These are phyloP conservation scores for Norana najaformis DNA, from an alignment of 2,888 invertebrate genomes.

Conservation along the genomic window DNA sequence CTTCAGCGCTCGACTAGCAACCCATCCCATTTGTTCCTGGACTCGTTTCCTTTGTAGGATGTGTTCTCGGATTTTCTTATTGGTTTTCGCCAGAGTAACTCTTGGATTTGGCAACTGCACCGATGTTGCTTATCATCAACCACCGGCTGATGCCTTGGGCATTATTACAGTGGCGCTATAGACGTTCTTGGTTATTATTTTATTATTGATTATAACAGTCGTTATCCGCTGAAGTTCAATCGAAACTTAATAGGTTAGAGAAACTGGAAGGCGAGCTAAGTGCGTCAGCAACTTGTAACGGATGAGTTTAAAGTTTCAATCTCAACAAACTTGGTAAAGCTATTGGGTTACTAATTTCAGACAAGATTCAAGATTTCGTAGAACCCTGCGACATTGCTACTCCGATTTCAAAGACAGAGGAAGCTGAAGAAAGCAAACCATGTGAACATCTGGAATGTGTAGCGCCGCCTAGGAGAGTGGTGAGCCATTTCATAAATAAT, in stretches of 20 bases:
- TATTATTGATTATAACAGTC: neutral
- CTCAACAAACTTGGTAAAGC: neutral
- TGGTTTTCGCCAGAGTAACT: too few species aligned
- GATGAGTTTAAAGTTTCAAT: neutral
- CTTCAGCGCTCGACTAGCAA: too few species aligned
- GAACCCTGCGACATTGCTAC: neutral
- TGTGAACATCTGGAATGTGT: neutral
- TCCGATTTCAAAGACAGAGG: neutral
- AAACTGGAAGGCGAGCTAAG: neutral
- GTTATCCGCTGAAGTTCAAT: too few species aligned
- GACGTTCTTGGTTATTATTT: neutral
- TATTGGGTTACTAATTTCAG: neutral
- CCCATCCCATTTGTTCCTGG: too few species aligned
- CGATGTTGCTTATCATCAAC: too few species aligned
- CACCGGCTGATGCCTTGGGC: too few species aligned
- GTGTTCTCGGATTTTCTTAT: too few species aligned
- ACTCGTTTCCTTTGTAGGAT: too few species aligned
- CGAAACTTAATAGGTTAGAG: too few species aligned
- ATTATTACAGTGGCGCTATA: too few species aligned
- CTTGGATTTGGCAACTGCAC: too few species aligned
- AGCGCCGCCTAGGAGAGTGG: neutral
- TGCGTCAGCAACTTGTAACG: neutral
- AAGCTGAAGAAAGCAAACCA: neutral
- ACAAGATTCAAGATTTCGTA: neutral
- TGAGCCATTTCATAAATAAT: neutral